These are phyloP conservation scores for Anguilla obscura DNA, from an alignment of 2,797 vertebrate species.

Conservation along the genomic window DNA sequence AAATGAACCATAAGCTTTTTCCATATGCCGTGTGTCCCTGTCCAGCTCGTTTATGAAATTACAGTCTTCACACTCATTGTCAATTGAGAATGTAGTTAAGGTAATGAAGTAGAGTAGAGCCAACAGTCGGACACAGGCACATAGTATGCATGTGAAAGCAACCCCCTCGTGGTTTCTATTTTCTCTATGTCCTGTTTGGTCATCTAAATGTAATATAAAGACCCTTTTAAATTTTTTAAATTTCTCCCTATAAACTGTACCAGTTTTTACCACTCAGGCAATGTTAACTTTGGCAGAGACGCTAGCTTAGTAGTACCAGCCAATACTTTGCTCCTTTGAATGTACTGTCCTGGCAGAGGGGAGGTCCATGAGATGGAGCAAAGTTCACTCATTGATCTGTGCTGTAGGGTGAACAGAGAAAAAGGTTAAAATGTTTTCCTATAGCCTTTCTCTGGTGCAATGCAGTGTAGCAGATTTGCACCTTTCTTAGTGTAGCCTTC, in stretches of 20 bases:
- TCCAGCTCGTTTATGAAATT: slow-evolving; percentile 3
- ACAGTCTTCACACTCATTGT: neutral
- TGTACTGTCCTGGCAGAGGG: neutral
- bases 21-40: neutral
- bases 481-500: neutral
- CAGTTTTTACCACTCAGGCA: neutral
- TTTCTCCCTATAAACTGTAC: neutral
- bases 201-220: neutral
- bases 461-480: neutral
- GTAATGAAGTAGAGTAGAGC: neutral
- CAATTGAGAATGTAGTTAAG: neutral
- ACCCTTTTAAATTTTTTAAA: neutral
- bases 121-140: neutral
- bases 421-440: neutral
- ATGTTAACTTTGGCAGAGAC: neutral
- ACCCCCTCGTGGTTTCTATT: neutral
- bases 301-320: neutral
- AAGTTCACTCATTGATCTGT: neutral
- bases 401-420: neutral
- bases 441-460: neutral
- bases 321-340: neutral
- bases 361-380: slow-evolving; percentile 2
- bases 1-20: neutral
- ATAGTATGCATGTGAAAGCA: neutral
- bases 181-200: neutral